Evolutionary conservation across 2,113 vertebrate species (phyloP).

Genomic region (Australoheros scitulus): DNA sequence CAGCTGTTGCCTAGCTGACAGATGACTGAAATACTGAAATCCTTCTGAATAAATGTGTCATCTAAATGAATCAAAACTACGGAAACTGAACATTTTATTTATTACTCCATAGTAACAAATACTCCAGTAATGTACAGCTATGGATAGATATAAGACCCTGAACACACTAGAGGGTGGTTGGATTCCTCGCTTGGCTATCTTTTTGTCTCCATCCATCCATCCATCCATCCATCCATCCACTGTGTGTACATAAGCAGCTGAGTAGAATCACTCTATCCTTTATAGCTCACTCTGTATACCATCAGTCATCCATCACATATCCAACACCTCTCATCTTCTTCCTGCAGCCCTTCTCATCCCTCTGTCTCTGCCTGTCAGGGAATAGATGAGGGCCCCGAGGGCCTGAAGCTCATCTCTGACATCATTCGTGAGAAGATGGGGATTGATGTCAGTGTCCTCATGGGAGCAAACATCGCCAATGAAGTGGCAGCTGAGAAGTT

Average conservation of each 20-base stretch:
- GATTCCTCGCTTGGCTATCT: not conserved
- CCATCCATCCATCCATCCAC: not conserved
- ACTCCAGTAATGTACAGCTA: too few relatives aligned
- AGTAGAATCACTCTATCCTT: not conserved
- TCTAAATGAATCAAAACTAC: too few relatives aligned
- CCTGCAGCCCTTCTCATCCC: not conserved
- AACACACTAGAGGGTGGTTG: not conserved
- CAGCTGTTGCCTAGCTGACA: too few relatives aligned
- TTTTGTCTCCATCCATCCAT: rapidly evolving
- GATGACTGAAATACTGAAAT: too few relatives aligned
- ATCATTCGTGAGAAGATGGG: slow-evolving; percentile 93
- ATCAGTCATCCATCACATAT: not conserved
- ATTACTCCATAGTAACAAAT: too few relatives aligned
- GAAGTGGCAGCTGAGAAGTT: slow-evolving; percentile 94
- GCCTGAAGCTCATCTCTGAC: slow-evolving; percentile 91
- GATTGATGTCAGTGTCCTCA: slow-evolving; percentile 92
- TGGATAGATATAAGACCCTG: too few relatives aligned
- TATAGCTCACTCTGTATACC: rapidly evolving
- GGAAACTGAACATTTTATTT: too few relatives aligned
- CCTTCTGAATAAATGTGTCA: too few relatives aligned
- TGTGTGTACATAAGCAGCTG: not conserved
- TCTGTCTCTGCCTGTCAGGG: slow-evolving; percentile 76
- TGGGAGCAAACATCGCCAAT: slow-evolving; percentile 94
- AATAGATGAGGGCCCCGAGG: slow-evolving; percentile 89
- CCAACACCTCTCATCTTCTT: not conserved